Base-by-base conservation (phyloP, 2,888 invertebrate species). In the Habroteleia sp. region DNA sequence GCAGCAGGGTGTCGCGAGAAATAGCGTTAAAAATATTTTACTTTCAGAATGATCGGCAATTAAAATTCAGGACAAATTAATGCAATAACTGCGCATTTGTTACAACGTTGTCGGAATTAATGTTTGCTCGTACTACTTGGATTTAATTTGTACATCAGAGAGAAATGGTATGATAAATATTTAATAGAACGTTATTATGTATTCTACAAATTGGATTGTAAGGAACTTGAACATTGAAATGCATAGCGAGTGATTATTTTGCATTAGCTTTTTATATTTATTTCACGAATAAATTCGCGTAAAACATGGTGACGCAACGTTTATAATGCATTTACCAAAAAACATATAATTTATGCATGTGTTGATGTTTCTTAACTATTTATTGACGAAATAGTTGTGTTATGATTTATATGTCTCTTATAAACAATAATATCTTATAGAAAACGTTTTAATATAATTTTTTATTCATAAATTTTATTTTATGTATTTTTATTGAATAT, bases 81-180 rank as follows among this genome's bases (percentile, higher is more conserved):
- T 14, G 33, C 10, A 20, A 17, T 31, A 11, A 41, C 11, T 29
- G n/a, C 7, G 17, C 16, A 10, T 16, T 27, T 13, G 27, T 39
- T 46, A 14, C 16, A 16, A 33, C n/a, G n/a, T n/a, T n/a, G n/a
- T 0, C 63, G 5, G 35, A 7, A 10, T 31, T 4, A 29, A 56
- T 39, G 11, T 48, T 54, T 11, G n/a, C 25, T 39, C 11, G 29
- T 10, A 37, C 37, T 39, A 66, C 56, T 31, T 25, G 35, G 8
- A 27, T 65, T 54, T 11, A 54, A 52, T 44, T 37, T 25, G 44
- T 10, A 11, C 8, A 31, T 63, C 20, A n/a, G n/a, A n/a, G 2
- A n/a, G 10, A 52, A 68, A 25, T 39, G 11, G 6, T 20, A 13
- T 17, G 11, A 29, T 44, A 56, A 56, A 56, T 48, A 35, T 56